Base-by-base conservation (phyloP, 2,797 vertebrate species). In the Gobionotothen gibberifrons region DNA sequence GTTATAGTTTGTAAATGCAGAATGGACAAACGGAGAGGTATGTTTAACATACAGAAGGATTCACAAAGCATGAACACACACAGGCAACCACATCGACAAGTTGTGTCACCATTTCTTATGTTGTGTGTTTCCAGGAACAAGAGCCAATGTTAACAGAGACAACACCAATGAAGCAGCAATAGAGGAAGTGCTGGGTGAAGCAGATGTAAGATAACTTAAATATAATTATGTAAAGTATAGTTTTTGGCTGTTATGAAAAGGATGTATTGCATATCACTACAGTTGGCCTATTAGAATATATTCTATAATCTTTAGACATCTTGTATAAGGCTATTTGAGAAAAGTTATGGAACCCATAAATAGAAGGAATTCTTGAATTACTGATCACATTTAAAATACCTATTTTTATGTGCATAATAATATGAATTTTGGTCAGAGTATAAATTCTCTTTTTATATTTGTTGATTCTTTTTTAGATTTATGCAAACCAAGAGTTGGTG, bases 21-120 rank as follows among this genome's bases (percentile, higher is more conserved):
- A 19, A 22, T 59, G 67, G 1, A 2, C 26, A 76, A 57, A 58
- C 47, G 9, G 7, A 59, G 5, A 78, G 82, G 89, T 91, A 62
- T 2, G 11, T 51, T 65, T 62, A 9, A n/a, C 2, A 67, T 21
- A 42, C 13, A 36, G 22, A 74, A 58, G 26, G 14, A 29, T 7
- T 5, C 3, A 46, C 13, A 48, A 3, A 49, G 13, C 5, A 26
- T 26, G 26, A 26, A 26, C 26, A 40, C 1, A 15, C 29, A 39
- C 8, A 17, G 10, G 3, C 4, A 21, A 2, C 19, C 13, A 6
- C 5, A 42, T 15, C 5, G 22, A 46, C 0, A 39, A 8, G 36
- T 1, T 15, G 13, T 71, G n/a, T 5, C 16, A 40, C 9, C 3
- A 29, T 55, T 52, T 69, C 2, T 58, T 26, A 5, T 43, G 8